A percentile compares a stretch with the other conserved stretches of the same genome.
phyloP scores from a whole-genome alignment of 2,888 invertebrate species.

The Anthrax anthrax region DNA sequence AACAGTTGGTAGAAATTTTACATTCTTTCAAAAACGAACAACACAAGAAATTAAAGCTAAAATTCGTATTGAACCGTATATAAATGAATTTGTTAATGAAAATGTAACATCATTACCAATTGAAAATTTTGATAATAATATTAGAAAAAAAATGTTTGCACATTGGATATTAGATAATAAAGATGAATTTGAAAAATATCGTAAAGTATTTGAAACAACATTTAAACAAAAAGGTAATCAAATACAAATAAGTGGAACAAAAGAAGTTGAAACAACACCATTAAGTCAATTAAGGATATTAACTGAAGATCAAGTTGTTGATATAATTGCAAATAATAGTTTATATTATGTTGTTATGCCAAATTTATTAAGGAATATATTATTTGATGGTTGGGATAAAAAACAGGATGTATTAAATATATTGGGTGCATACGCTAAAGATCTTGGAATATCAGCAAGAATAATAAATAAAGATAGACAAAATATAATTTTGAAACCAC shows the following conservation, averaged over 20 bases:
- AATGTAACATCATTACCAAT: conserved; percentile 1
- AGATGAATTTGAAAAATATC: conserved; percentile 22
- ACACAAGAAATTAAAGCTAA: conserved; percentile 22
- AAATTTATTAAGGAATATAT: conserved; percentile 23
- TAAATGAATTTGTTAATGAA: conserved; percentile 20
- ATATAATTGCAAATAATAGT: conserved; percentile 20
- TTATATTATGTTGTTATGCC: conserved; percentile 30
- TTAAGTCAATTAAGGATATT: conserved; percentile 15
- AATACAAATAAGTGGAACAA: conserved; percentile 19
- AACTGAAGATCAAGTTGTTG: conserved; percentile 19
- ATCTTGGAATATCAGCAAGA: conserved; percentile 26
- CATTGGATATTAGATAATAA: conserved; percentile 29
- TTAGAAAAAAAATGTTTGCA: conserved; percentile 28
- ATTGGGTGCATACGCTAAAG: conserved; percentile 26
- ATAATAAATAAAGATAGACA: conserved; percentile 24
- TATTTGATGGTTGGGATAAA: conserved; percentile 29
- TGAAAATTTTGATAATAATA: conserved; percentile 22
- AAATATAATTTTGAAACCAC: conserved; percentile 27
- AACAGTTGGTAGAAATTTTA: conserved; percentile 41
- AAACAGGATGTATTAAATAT: conserved; percentile 24
- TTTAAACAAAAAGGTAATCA: conserved; percentile 1
- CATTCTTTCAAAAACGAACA: conserved; percentile 32
- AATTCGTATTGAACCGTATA: conserved; percentile 21
- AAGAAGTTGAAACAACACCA: conserved; percentile 24
- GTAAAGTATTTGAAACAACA: conserved; percentile 23